These are phyloP conservation scores for Callyntrura sp. DNA, from an alignment of 2,888 invertebrate species.

Conservation along the genomic window DNA sequence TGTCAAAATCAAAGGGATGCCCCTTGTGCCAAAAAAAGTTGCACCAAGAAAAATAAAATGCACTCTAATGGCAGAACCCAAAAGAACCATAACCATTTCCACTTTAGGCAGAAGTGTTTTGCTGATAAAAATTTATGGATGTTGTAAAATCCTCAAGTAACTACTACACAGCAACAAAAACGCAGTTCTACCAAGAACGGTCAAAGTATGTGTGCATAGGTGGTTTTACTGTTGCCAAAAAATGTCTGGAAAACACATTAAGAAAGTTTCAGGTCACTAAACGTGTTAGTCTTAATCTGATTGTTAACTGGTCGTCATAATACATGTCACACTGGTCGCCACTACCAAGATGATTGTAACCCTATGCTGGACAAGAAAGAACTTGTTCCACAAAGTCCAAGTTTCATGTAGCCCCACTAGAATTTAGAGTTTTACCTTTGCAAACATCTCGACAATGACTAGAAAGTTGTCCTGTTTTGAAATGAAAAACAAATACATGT, in stretches of 20 bases:
- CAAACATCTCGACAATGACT: too few relatives aligned
- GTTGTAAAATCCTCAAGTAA: constrained; percentile 53
- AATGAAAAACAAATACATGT: too few relatives aligned
- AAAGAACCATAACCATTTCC: background rate
- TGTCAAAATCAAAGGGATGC: too few relatives aligned
- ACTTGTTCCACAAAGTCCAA: too few relatives aligned
- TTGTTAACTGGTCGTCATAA: too few relatives aligned
- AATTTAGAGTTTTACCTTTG: too few relatives aligned
- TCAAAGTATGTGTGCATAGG: background rate
- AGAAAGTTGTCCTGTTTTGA: too few relatives aligned
- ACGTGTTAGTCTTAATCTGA: background rate
- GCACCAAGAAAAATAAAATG: background rate
- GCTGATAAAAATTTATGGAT: constrained; percentile 69
- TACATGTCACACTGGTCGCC: too few relatives aligned
- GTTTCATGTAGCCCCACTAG: too few relatives aligned
- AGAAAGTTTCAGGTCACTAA: background rate
- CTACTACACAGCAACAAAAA: background rate
- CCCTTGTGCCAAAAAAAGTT: background rate
- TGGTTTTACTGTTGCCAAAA: constrained; percentile 18
- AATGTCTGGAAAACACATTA: background rate
- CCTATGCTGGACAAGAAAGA: too few relatives aligned
- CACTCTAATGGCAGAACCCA: background rate
- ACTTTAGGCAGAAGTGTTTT: constrained; percentile 35
- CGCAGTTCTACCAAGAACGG: too few relatives aligned
- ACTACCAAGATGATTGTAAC: too few relatives aligned